Percentiles rank a stretch among this genome's conserved stretches.
phyloP scores from a whole-genome alignment of 2,113 vertebrate species.

The Physeter macrocephalus region DNA sequence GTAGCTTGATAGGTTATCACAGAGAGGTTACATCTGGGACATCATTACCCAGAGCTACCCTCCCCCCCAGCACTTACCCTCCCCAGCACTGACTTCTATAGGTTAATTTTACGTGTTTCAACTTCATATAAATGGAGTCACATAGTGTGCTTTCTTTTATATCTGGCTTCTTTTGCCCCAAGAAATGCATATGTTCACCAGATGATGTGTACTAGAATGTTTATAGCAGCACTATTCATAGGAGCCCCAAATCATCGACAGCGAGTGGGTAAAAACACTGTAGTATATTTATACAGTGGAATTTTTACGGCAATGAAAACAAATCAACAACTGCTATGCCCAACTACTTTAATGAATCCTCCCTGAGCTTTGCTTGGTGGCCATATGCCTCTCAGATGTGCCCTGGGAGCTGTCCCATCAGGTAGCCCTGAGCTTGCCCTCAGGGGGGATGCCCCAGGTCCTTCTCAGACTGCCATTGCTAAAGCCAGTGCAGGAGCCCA shows the following conservation, averaged over 20 bases:
- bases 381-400: background rate
- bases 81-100: fast-evolving
- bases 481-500: background rate
- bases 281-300: background rate
- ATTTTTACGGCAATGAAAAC: background rate
- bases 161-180: background rate
- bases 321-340: background rate
- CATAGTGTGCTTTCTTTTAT: background rate
- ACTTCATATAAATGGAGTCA: background rate
- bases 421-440: background rate
- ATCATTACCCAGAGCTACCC: background rate
- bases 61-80: fast-evolving
- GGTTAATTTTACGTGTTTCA: background rate
- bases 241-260: too few relatives aligned
- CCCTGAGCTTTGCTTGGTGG: background rate
- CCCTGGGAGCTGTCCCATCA: background rate
- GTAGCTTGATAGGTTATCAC: background rate
- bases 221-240: too few relatives aligned
- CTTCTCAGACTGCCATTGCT: background rate
- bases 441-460: background rate
- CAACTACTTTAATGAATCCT: background rate
- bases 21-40: background rate
- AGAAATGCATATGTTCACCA: background rate
- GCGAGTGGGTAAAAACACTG: background rate
- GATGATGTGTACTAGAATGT: background rate